These are phyloP conservation scores for Tenthredo amoena DNA, from an alignment of 2,888 invertebrate genomes.

Conservation along the genomic window DNA sequence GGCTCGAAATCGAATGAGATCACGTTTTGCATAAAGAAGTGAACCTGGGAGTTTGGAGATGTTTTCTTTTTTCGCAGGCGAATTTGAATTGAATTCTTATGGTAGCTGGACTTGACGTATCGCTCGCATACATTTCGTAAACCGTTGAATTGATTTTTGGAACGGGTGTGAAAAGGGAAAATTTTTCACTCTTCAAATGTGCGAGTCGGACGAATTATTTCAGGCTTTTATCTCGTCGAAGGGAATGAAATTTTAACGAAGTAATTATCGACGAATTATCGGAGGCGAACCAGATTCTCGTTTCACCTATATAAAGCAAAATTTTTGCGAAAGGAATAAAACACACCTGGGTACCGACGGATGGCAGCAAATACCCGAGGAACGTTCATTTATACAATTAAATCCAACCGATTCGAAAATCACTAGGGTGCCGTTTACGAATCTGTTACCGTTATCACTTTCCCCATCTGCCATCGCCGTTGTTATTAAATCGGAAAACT, in stretches of 20 bases:
- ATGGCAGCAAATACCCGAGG: not conserved
- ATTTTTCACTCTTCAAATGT: not conserved
- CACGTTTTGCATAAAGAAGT: slow-evolving; percentile 40
- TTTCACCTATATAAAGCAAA: not conserved
- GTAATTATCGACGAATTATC: slow-evolving; percentile 19
- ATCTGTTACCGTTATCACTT: not conserved
- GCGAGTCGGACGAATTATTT: not conserved
- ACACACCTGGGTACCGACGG: slow-evolving; percentile 13
- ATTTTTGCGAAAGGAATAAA: not conserved
- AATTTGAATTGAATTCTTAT: slow-evolving; percentile 46
- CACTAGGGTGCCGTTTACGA: not conserved
- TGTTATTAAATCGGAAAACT: slow-evolving; percentile 18
- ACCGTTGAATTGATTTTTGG: slow-evolving; percentile 23
- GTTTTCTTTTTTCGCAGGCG: not conserved
- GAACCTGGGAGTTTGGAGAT: not conserved
- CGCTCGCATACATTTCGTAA: slow-evolving; percentile 13
- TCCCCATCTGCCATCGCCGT: not conserved
- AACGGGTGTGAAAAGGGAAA: not conserved
- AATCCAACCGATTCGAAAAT: slow-evolving; percentile 11
- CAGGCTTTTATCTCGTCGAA: slow-evolving; percentile 13
- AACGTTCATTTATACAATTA: slow-evolving; percentile 13
- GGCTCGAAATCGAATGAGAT: slow-evolving; percentile 29
- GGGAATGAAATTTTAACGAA: slow-evolving; percentile 34
- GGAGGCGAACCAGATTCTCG: not conserved
- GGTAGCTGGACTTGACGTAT: slow-evolving; percentile 7